Conservation (phyloP, 35 echinoderm and acorn worm species). For the Apostichopus parvimensis region DNA sequence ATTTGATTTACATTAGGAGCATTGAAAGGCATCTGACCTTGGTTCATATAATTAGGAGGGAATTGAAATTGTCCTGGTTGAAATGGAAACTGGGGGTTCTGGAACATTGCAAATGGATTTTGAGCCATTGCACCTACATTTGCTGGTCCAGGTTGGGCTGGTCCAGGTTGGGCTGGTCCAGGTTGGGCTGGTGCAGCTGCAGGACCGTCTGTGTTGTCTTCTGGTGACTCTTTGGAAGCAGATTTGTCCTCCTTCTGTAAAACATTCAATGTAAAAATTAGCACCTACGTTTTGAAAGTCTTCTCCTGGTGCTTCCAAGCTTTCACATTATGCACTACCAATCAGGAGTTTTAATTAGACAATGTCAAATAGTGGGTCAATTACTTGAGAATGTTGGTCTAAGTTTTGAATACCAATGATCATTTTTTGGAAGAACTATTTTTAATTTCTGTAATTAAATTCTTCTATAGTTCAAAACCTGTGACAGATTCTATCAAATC, state of each 20-base stretch:
- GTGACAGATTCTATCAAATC: too few species aligned
- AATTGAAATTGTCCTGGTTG: slow-evolving; percentile 71
- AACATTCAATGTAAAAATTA: too few species aligned
- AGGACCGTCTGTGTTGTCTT: background rate
- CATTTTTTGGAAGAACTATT: too few species aligned
- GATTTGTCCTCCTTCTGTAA: slow-evolving; percentile 72
- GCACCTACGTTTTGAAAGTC: too few species aligned
- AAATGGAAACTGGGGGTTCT: slow-evolving; percentile 57
- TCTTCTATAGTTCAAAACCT: too few species aligned
- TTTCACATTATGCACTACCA: too few species aligned
- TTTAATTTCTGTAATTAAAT: too few species aligned
- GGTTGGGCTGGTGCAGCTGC: slow-evolving; percentile 22
- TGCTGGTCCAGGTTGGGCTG: slow-evolving; percentile 35
- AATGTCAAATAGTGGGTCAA: too few species aligned
- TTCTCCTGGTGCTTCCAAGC: too few species aligned
- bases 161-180: slow-evolving; percentile 3
- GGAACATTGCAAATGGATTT: slow-evolving; percentile 66
- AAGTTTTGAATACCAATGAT: too few species aligned
- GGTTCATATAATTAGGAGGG: slow-evolving; percentile 72
- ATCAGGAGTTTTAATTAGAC: too few species aligned
- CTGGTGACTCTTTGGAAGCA: background rate
- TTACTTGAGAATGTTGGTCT: too few species aligned
- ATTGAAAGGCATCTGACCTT: slow-evolving; percentile 49
- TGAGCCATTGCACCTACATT: slow-evolving; percentile 55
- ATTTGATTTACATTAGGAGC: background rate